Percentiles rank a stretch among this genome's conserved stretches.
Conservation (phyloP, 2,113 vertebrate species). For the Neotoma lepida region DNA sequence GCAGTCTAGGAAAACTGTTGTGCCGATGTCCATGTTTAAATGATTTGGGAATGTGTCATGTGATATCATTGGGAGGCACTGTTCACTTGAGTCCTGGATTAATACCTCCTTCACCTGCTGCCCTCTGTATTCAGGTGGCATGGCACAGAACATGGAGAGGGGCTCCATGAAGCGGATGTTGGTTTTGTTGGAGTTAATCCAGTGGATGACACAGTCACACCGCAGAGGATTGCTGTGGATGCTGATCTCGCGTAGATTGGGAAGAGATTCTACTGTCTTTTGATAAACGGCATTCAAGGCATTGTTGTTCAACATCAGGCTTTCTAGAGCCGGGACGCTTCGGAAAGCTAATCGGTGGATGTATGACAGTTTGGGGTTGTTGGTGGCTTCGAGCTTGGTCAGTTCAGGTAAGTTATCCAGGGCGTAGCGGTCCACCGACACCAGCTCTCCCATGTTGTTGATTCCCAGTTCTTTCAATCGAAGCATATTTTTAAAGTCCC, state of each 20-base stretch:
- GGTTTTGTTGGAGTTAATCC: slow-evolving; percentile 96
- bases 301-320: slow-evolving; percentile 98
- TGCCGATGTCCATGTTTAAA: slow-evolving; percentile 91
- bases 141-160: slow-evolving; percentile 95
- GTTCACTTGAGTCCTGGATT: slow-evolving; percentile 89
- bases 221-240: slow-evolving; percentile 97
- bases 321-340: slow-evolving; percentile 95
- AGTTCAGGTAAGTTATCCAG: slow-evolving; percentile 97
- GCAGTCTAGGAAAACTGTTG: slow-evolving; percentile 92
- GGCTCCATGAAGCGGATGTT: slow-evolving; percentile 98
- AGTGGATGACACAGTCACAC: slow-evolving; percentile 97
- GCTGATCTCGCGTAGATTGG: slow-evolving; percentile 96
- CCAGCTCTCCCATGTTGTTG: slow-evolving; percentile 98
- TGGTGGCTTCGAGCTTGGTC: slow-evolving; percentile 97
- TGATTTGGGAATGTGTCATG: slow-evolving; percentile 93
- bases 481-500: slow-evolving; percentile 97
- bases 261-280: slow-evolving; percentile 93
- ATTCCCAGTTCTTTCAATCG: slow-evolving; percentile 96
- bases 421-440: slow-evolving; percentile 93
- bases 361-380: slow-evolving; percentile 96
- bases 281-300: slow-evolving; percentile 95
- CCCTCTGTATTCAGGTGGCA: slow-evolving; percentile 92
- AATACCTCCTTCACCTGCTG: slow-evolving; percentile 93
- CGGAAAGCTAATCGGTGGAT: slow-evolving; percentile 94
- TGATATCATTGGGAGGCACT: slow-evolving; percentile 97